Base-by-base conservation (phyloP, 2,113 vertebrate genomes). In the Pagrus major region DNA sequence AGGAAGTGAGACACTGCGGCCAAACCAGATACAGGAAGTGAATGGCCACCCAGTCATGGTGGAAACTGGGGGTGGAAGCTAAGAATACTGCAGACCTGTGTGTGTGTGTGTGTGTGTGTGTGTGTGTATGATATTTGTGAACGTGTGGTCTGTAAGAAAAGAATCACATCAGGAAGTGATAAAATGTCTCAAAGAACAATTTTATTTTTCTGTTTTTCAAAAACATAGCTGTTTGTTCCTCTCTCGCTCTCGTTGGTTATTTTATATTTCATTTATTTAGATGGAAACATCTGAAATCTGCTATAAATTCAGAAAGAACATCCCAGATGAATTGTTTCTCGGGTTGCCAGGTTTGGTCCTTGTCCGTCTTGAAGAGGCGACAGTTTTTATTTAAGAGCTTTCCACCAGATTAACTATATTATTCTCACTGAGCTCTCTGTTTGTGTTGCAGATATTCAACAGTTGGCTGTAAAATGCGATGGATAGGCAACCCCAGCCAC, bases 11-110 rank as follows among this genome's bases (percentile, higher is more conserved):
- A 21, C 10, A 18, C 29, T 76, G n/a, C 44, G 33, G 68, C 72
- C 59, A 78, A 78, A 73, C 70, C 83, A 84, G 63, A 91, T 75
- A 89, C 87, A 91, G 89, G 89, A 92, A 92, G 88, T 76, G 23
- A 68, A 82, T 46, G 39, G 68, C 58, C 76, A 69, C 65, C 78
- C 39, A 87, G 87, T 93, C 90, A 91, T 80, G 60, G 85, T 89
- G 90, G 83, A 89, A 92, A 90, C 75, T 77, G 86, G 71, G 71
- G 87, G 88, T 47, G 86, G 83, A 84, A 76, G 81, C 81, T 86
- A 88, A 86, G 58, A 91, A 91, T 89, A 93, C 59, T 35, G 46
- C 58, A 89, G 76, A 88, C 60, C 33, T 74, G 69, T 71, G 27
- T 60, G 16, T 37, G n/a, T 71, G 1, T 37, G 25, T 70, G 54